Conservation (phyloP, 2,797 vertebrate species). For the Enteromius treurensis region DNA sequence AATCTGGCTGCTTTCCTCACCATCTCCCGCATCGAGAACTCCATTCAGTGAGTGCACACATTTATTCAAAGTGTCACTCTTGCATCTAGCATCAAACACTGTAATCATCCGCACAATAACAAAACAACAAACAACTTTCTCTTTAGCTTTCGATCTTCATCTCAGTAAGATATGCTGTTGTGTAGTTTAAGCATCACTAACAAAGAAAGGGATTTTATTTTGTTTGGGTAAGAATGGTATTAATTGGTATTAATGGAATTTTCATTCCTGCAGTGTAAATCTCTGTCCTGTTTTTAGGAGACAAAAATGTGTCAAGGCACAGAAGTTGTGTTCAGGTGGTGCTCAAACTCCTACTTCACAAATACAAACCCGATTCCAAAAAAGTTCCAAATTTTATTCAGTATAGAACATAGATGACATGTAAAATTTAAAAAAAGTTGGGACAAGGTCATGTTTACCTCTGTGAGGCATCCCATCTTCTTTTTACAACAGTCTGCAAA, state of each 20-base stretch:
- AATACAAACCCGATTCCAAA: neutral
- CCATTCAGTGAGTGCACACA: slow-evolving; percentile 91
- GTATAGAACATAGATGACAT: too few species aligned
- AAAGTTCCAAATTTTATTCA: too few species aligned
- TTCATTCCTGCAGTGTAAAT: slow-evolving; percentile 20
- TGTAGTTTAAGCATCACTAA: slow-evolving; percentile 1
- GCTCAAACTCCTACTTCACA: neutral
- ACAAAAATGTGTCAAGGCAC: slow-evolving; percentile 7
- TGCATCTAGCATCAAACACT: slow-evolving; percentile 17
- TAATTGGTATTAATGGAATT: neutral
- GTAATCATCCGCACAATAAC: slow-evolving; percentile 39
- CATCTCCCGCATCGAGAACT: slow-evolving; percentile 96
- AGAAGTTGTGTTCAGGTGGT: neutral
- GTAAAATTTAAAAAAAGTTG: too few species aligned
- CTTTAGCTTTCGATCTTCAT: slow-evolving; percentile 1
- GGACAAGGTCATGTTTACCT: too few species aligned
- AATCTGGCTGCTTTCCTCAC: slow-evolving; percentile 98
- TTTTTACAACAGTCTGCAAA: too few species aligned
- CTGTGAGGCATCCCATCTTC: too few species aligned
- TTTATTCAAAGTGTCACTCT: slow-evolving; percentile 23
- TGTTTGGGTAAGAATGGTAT: neutral
- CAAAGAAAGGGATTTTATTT: neutral
- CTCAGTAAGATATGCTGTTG: slow-evolving; percentile 1
- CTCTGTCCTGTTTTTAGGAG: neutral
- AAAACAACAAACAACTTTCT: slow-evolving; percentile 20